Base-by-base conservation (phyloP, 2,113 vertebrate species). In the Calyptomena viridis region DNA sequence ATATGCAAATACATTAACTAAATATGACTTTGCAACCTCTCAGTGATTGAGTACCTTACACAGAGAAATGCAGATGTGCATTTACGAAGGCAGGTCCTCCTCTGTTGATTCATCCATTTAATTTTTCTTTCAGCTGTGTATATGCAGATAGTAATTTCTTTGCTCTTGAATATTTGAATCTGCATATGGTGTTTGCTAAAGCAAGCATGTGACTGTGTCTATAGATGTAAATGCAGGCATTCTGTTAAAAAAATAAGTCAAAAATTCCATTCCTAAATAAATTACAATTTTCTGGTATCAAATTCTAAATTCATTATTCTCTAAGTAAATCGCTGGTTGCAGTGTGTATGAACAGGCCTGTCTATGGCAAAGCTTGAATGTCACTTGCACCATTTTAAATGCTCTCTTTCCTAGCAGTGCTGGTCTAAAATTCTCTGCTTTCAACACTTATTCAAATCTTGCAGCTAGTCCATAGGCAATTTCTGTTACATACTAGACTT, bases 61-160 rank as follows among this genome's bases (percentile, higher is more conserved):
- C 31, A 56, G 71, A 50, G 77, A 85, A 94, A 50, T 31, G 55
- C 63, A 91, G 63, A 22, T 62, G 78, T 82, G 74, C 46, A 28
- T 91, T 93, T 95, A 42, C 1, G 4, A 84, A 83, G 42, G 13
- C 46, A 83, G 39, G 21, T 60, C 71, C 59, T 82, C 30, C 10
- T 81, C n/a, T 60, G 25, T 75, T 87, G 84, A 76, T 69, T 89
- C 84, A 93, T 47, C 49, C 76, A 72, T 47, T 87, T 82, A 66
- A 89, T 76, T 96, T 90, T 84, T 73, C 53, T 91, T 49, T 94
- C 77, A 90, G 35, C 80, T 92, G 37, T 63, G 19, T 56, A 12
- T 77, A 52, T 35, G 33, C 46, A 86, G 53, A 84, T 91, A 62
- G 74, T 66, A 33, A 84, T 68, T 83, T 56, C 31, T 84, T 82